Percentiles rank a stretch among this genome's conserved stretches.
Evolutionary conservation across 2,113 vertebrate species (phyloP).

Genomic region (Brachyhypopomus gauderio): DNA sequence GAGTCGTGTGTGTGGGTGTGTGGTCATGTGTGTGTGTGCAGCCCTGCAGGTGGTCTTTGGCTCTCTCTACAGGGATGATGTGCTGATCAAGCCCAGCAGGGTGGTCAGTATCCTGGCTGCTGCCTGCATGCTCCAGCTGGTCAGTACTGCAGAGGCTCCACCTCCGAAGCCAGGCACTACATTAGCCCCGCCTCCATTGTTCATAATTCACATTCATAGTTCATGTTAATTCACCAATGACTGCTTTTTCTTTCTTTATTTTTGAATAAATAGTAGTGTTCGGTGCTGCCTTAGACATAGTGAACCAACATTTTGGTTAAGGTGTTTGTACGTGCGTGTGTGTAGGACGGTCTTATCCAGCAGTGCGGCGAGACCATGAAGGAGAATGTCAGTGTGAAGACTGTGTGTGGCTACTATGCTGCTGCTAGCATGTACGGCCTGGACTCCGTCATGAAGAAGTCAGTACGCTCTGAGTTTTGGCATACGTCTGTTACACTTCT

Average conservation of each 20-base stretch:
- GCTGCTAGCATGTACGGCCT: conserved; percentile 90
- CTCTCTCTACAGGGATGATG: conserved; percentile 93
- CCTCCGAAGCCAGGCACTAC: not conserved
- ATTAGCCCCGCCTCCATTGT: not conserved
- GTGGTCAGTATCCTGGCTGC: conserved; percentile 92
- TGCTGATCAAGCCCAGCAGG: conserved; percentile 91
- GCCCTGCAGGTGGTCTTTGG: conserved; percentile 96
- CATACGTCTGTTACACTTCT: not conserved
- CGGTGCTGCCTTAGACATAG: no score
- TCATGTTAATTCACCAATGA: no score
- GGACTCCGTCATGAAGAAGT: conserved; percentile 95
- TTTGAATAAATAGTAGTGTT: no score
- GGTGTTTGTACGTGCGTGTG: conserved; percentile 46
- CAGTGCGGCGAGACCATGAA: conserved; percentile 98
- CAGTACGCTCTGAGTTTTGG: conserved; percentile 44
- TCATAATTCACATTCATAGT: not conserved
- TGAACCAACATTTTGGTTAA: no score
- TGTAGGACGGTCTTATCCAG: conserved; percentile 93
- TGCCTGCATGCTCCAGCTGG: conserved; percentile 95
- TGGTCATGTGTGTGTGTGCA: conserved; percentile 57
- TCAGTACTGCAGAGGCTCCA: conserved; percentile 69
- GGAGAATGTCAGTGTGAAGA: conserved; percentile 91
- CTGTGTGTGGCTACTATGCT: conserved; percentile 89
- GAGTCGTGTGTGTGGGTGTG: conserved; percentile 21
- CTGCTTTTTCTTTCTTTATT: no score